Conservation (phyloP, 2,797 vertebrate species). For the Coluber constrictor region DNA sequence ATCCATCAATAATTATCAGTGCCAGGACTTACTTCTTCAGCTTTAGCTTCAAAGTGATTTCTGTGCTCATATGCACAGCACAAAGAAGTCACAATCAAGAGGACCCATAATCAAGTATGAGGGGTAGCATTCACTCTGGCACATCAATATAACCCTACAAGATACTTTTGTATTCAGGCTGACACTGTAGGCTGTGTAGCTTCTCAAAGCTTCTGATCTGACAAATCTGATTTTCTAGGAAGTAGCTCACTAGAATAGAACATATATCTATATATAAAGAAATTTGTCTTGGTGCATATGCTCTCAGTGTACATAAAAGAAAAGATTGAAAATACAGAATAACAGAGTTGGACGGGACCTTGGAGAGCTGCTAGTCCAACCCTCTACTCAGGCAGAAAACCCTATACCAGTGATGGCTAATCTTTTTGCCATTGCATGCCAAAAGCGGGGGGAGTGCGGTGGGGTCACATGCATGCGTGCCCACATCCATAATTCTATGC, state of each 20-base stretch:
- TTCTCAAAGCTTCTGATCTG: constrained; percentile 6
- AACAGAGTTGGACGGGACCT: not conserved
- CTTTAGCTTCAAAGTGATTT: not conserved
- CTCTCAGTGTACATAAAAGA: too few relatives aligned
- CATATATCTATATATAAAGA: too few relatives aligned
- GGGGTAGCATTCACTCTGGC: not conserved
- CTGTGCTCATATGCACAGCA: not conserved
- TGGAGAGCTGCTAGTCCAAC: not conserved
- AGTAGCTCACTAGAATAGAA: not conserved
- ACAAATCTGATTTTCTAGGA: constrained; percentile 3
- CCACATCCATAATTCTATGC: too few relatives aligned
- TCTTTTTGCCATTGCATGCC: too few relatives aligned
- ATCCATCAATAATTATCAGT: not conserved
- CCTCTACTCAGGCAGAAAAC: too few relatives aligned
- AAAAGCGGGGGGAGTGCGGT: too few relatives aligned
- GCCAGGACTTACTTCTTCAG: not conserved
- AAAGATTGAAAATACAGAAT: not conserved
- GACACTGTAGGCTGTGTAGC: constrained; percentile 3
- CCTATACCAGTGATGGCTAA: too few relatives aligned
- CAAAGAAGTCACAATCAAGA: not conserved
- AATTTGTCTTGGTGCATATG: too few relatives aligned
- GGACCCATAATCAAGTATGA: not conserved
- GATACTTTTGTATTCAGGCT: not conserved
- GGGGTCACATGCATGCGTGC: too few relatives aligned
- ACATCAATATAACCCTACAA: not conserved